Percentiles rank a stretch among this genome's conserved stretches.
phyloP scores from a whole-genome alignment of 2,113 vertebrate species.

The Bolborhynchus lineola region DNA sequence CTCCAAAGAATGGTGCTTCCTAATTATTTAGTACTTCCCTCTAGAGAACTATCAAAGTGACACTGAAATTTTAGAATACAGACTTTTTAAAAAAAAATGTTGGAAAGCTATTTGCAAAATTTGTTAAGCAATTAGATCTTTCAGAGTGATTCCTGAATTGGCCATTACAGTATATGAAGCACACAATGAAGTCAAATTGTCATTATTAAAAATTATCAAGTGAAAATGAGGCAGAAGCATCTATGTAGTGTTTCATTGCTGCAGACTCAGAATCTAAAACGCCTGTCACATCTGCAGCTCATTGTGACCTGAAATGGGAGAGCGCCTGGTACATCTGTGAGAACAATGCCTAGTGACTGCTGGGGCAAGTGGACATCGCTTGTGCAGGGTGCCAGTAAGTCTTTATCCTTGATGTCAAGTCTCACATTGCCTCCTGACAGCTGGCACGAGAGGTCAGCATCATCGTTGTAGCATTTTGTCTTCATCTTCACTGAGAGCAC shows the following conservation, averaged over 20 bases:
- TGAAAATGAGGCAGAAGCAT: constrained; percentile 39
- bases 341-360: constrained; percentile 14
- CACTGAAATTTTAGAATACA: constrained; percentile 18
- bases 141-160: constrained; percentile 42
- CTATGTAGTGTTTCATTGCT: background rate
- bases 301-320: constrained; percentile 21
- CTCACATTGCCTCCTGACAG: background rate
- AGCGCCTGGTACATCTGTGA: background rate
- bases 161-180: background rate
- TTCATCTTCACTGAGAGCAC: background rate
- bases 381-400: background rate
- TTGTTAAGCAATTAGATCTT: constrained; percentile 55
- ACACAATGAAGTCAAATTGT: constrained; percentile 47
- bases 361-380: background rate
- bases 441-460: background rate
- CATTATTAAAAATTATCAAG: constrained; percentile 60
- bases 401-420: background rate
- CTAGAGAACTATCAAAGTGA: constrained; percentile 32
- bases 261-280: background rate
- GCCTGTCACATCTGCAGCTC: constrained; percentile 25
- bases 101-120: constrained; percentile 43
- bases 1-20: background rate
- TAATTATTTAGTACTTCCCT: constrained; percentile 57
- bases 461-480: background rate
- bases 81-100: background rate